These are phyloP conservation scores for Drosophila mauritiana DNA, from an alignment of 1,140 invertebrate genomes.

Conservation along the genomic window DNA sequence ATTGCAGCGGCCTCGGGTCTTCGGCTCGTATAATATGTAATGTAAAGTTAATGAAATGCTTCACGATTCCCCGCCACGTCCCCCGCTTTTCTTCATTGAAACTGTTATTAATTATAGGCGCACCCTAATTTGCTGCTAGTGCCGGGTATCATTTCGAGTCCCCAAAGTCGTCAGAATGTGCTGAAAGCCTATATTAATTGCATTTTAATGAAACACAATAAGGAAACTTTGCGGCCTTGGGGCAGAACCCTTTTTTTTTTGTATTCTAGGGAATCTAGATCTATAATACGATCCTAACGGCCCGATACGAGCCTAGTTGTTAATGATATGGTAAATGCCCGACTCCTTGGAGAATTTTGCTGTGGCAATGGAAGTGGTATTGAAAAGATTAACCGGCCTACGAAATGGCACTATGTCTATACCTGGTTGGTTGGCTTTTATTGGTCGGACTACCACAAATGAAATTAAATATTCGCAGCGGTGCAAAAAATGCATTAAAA, in stretches of 20 bases:
- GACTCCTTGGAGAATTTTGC: constrained; percentile 17
- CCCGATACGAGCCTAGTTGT: constrained; percentile 31
- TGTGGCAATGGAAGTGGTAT: neutral
- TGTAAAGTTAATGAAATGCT: constrained; percentile 77
- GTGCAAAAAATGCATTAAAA: constrained; percentile 25
- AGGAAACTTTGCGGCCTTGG: constrained; percentile 1
- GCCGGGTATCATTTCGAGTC: constrained; percentile 52
- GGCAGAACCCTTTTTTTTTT: constrained; percentile 31
- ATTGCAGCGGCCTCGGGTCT: constrained; percentile 48
- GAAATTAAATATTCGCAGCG: constrained; percentile 73
- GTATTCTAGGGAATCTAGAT: constrained; percentile 27
- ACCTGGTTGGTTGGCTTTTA: constrained; percentile 24
- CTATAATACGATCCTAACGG: constrained; percentile 37
- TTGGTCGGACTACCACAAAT: constrained; percentile 61
- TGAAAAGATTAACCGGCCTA: constrained; percentile 34
- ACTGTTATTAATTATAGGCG: constrained; percentile 77
- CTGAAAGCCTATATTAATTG: constrained; percentile 81
- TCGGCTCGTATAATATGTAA: constrained; percentile 54
- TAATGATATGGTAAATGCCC: constrained; percentile 50
- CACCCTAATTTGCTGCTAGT: constrained; percentile 68
- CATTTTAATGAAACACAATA: constrained; percentile 73
- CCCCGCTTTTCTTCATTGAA: constrained; percentile 51
- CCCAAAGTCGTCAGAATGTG: constrained; percentile 60
- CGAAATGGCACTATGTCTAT: constrained; percentile 35
- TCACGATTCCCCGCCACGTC: constrained; percentile 1